Evolutionary conservation across 2,113 vertebrate species (phyloP), one percentile per base, ranked within the genome.

Genomic region (Notothenia rossii): DNA sequence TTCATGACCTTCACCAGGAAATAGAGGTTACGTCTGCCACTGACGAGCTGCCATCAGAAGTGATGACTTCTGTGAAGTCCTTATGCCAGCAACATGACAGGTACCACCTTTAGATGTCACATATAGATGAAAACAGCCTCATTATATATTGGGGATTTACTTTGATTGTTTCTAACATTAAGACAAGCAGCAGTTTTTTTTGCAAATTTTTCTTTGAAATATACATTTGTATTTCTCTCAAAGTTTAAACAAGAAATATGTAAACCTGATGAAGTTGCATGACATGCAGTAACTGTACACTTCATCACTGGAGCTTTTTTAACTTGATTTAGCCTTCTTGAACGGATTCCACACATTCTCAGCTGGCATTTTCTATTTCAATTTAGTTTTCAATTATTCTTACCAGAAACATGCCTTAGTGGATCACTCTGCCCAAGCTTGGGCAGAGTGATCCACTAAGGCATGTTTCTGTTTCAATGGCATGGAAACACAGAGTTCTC

Each of bases 71-170:
- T 17, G 83, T 92, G 18, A 81, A 93, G 20, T 89, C 90, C 1
- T 74, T 94, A 10, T 67, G 75, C 18, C 92, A 94, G 61, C 86
- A 94, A 49, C 91, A 92, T 15, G 85, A 92, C 90, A 93, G 94
- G 95, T 95, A 84, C 5, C 11, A 11, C 2, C 0, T 48, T 51
- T 53, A 43, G 8, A 1, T 73, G 33, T 4, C 15, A 54, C 3
- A 10, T 7, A 25, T 58, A 40, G 11, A 5, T 14, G 3, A 60
- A 56, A 4, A 45, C 15, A 63, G 17, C 29, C 18, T 18, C 2
- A 50, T 1, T 15, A 50, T 20, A 20, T 15, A 22, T 22, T 8
- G n/a, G 6, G n/a, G 18, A 49, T 72, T 22, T 22, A 22, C 22
- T 22, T 22, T 7, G 36, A 40, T 40, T 40, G 36, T 40, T 40